Conservation (phyloP, 1,140 invertebrate species). For the Drosophila sproati region DNA sequence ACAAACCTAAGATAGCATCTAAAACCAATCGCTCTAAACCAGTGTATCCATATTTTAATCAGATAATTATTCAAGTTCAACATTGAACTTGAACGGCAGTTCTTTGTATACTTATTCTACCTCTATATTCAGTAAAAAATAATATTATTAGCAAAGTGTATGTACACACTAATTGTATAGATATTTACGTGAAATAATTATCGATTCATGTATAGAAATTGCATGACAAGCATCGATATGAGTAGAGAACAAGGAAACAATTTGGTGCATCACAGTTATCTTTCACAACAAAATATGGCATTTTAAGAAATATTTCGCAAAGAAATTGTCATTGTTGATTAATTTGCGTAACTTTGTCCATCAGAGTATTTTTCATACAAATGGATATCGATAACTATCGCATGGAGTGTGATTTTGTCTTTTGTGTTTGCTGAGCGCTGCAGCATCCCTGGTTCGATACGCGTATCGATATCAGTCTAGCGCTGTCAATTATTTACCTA, state of each 20-base stretch:
- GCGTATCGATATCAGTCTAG: constrained; percentile 53
- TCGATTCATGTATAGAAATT: background rate
- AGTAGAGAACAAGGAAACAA: background rate
- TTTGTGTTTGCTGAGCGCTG: constrained; percentile 17
- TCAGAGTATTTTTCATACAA: constrained; percentile 6
- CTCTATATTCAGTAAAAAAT: background rate
- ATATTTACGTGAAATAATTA: background rate
- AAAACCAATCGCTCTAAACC: background rate
- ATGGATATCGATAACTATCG: constrained; percentile 25
- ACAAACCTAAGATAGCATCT: too few species aligned
- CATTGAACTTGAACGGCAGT: background rate
- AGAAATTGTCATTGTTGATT: too few species aligned
- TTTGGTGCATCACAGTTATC: background rate
- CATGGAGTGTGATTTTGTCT: background rate
- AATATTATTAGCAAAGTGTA: background rate
- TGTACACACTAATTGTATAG: background rate
- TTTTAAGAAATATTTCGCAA: background rate
- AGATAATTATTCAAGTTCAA: background rate
- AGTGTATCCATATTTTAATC: background rate
- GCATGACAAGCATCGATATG: background rate
- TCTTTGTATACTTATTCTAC: background rate
- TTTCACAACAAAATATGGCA: too few species aligned
- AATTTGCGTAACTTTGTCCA: background rate
- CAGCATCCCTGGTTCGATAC: constrained; percentile 45
- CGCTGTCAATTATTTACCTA: constrained; percentile 56